These are phyloP conservation scores for Bombus superbus DNA, from an alignment of 1,140 invertebrate species.

Conservation along the genomic window DNA sequence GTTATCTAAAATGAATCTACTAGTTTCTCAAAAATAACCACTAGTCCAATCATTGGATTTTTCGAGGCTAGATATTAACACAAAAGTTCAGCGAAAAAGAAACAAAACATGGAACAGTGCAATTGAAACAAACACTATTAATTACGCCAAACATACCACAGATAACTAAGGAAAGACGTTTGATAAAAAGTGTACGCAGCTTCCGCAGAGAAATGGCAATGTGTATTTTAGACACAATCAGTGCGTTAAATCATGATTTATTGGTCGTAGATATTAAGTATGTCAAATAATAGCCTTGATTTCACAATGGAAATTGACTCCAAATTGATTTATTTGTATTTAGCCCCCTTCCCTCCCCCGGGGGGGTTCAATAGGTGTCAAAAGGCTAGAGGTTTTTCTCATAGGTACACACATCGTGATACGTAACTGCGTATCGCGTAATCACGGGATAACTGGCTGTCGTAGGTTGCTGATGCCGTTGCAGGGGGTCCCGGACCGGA, in stretches of 20 bases:
- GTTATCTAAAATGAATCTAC: not conserved
- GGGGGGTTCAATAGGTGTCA: not conserved
- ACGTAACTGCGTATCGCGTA: constrained; percentile 71
- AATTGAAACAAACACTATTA: too few species aligned
- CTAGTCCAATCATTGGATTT: not conserved
- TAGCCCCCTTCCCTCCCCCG: not conserved
- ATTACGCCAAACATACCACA: too few species aligned
- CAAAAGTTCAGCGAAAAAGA: too few species aligned
- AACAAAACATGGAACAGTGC: too few species aligned
- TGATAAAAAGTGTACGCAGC: too few species aligned
- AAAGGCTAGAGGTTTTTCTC: constrained; percentile 36
- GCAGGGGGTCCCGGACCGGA: constrained; percentile 78
- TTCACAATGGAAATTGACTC: not conserved
- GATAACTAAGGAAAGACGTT: too few species aligned
- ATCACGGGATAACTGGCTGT: constrained; percentile 76
- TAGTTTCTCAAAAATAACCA: too few species aligned
- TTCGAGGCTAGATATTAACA: too few species aligned
- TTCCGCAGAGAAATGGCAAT: not conserved
- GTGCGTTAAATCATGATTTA: not conserved
- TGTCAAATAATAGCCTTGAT: not conserved
- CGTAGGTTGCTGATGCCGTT: constrained; percentile 72
- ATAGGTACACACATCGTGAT: constrained; percentile 35
- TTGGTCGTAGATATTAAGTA: not conserved
- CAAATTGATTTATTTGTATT: constrained; percentile 7
- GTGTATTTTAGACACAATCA: not conserved